Percentiles rank a stretch among this genome's conserved stretches.
Conservation (phyloP, 2,113 vertebrate genomes). For the Pan troglodytes region NHGRI_mPanTro3-v2.1_pri NC_072398.2:79014501-79015000, state of each 20-base stretch:
- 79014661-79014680: neutral
- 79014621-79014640: neutral
- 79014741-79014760: conserved; percentile 15
- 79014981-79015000: conserved; percentile 16
- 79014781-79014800: conserved; percentile 34
- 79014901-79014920: conserved; percentile 10
- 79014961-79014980: conserved; percentile 16
- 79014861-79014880: neutral
- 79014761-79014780: conserved; percentile 38
- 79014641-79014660: neutral
- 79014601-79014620: neutral
- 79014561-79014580: neutral
- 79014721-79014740: conserved; percentile 9
- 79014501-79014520: neutral
- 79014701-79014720: neutral
- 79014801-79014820: neutral
- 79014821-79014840: conserved; percentile 43
- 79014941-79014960: neutral
- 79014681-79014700: neutral
- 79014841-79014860: conserved; percentile 11
- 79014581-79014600: neutral
- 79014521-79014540: conserved; percentile 27
- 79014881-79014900: conserved; percentile 4
- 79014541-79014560: conserved; percentile 17
- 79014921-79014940: conserved; percentile 37